A percentile compares a stretch with the other conserved stretches of the same genome.
Evolutionary conservation across 2,113 vertebrate species (phyloP).

Genomic region (Daboia siamensis): DNA sequence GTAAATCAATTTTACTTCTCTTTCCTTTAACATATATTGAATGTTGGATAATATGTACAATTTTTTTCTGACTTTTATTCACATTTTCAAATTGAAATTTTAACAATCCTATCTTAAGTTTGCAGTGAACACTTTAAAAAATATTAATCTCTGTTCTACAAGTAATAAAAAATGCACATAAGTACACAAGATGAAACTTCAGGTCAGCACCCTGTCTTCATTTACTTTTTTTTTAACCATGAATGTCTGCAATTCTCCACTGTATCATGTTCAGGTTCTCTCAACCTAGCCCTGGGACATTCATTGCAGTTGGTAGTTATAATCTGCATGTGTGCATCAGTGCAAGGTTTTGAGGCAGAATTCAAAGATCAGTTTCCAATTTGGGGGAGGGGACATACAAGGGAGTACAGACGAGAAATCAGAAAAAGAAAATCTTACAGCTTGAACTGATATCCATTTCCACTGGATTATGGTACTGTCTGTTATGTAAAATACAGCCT

Average conservation of each 20-base stretch:
- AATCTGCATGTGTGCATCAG: constrained; percentile 18
- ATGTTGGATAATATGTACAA: constrained; percentile 43
- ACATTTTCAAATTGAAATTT: constrained; percentile 29
- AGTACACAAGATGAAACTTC: constrained; percentile 37
- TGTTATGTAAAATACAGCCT: not conserved
- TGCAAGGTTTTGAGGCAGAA: not conserved
- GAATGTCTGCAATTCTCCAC: constrained; percentile 4
- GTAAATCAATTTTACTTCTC: constrained; percentile 40
- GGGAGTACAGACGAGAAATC: not conserved
- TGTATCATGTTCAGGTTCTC: not conserved
- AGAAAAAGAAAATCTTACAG: not conserved
- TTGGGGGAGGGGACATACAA: not conserved
- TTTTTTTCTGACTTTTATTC: constrained; percentile 51
- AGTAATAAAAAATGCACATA: constrained; percentile 39
- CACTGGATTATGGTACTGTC: not conserved
- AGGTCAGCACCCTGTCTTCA: constrained; percentile 4
- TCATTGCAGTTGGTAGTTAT: not conserved
- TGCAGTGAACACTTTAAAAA: constrained; percentile 47
- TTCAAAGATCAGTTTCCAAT: not conserved
- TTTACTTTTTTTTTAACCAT: constrained; percentile 9
- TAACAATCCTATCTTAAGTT: constrained; percentile 29
- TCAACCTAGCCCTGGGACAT: constrained; percentile 1
- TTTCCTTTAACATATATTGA: constrained; percentile 34
- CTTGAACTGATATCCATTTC: not conserved
- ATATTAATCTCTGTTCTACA: constrained; percentile 55